Base-by-base conservation (phyloP, 2,888 invertebrate species). In the Glyphotaelius pellucidus region DNA sequence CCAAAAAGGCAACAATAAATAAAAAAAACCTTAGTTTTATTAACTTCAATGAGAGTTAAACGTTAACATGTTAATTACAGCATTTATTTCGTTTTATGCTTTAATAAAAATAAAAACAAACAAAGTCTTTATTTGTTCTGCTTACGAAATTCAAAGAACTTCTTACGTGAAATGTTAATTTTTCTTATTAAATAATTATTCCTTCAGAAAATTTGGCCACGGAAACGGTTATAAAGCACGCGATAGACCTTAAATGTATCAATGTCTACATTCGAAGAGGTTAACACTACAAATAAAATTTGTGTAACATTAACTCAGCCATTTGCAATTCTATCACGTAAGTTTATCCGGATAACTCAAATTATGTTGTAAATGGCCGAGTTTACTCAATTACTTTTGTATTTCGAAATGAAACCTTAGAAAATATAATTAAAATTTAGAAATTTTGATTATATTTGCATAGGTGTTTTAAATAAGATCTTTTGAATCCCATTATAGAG, bases 191-290 rank as follows among this genome's bases (percentile, higher is more conserved):
- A 31, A 15, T 81, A 81, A 15, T 81, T 81, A 32, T 81, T 81
- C 5, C 3, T 81, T 81, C 32, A 2, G 32, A 47, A 42, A 86
- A 47, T 86, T 86, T 85, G 42, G 30, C 30, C 15, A 47, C 19
- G 19, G 14, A 12, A 42, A 86, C 19, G 86, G 42, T n/a, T 7
- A 38, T n/a, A 42, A 42, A 38, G 30, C 86, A 86, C 42, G 86
- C 86, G 30, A 86, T 42, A n/a, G n/a, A 11, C 85, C n/a, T 85
- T 32, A 85, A n/a, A 42, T 85, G 35, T 85, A 85, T 38, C 35
- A 38, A 85, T 38, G n/a, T 38, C 9, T 38, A 38, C 32, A n/a
- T 85, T 85, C 38, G 25, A 42, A 86, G 86, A n/a, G 42, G 86
- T 42, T 86, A 42, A 47, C 47, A 47, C 14, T 25, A 4, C 30